Base-by-base conservation (phyloP, 2,888 invertebrate species). In the Metellina segmentata region DNA sequence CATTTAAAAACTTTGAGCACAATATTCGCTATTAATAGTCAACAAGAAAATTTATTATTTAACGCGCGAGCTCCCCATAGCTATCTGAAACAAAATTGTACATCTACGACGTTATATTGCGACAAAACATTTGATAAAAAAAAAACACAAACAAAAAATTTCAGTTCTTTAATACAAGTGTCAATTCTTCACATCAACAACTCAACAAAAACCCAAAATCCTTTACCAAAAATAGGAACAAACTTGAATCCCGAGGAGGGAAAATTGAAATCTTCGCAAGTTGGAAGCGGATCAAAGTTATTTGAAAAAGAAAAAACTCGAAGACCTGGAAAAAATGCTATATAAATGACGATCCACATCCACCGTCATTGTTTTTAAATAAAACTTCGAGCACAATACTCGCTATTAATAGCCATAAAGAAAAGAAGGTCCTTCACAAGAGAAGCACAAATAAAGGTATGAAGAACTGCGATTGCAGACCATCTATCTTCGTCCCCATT, bases 401-500 rank as follows among this genome's bases (percentile, higher is more conserved):
- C n/a, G 53, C 69, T 69, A 34, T 51, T 51, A 82, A 51, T 86
- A 53, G 82, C 70, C 49, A 13, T 77, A 79, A 79, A 79, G 70
- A 69, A 69, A 83, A 83, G 72, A 69, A 78, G 11, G 51, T 11
- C 61, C 16, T 69, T 81, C n/a, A n/a, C 77, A n/a, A 49, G n/a
- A 69, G 53, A 8, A 78, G 16, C 19, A 51, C 6, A 85, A 90
- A 85, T 81, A 72, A 81, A 52, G 61, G 69, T 69, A 52, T 49
- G 19, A 89, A 78, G 77, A 48, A 89, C 75, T 19, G 53, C 61
- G 77, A 52, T 48, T 70, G 70, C 61, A 91, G 71, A 77, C 34
- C 90, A 91, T 91, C 81, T 71, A 86, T 91, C 90, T 81, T 77
- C 81, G 77, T 86, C 85, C 74, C 79, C 52, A 51, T 72, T 79